Percentiles rank a stretch among this genome's conserved stretches.
Conservation (phyloP, 2,888 invertebrate genomes). For the Caenorhabditis afra region DNA sequence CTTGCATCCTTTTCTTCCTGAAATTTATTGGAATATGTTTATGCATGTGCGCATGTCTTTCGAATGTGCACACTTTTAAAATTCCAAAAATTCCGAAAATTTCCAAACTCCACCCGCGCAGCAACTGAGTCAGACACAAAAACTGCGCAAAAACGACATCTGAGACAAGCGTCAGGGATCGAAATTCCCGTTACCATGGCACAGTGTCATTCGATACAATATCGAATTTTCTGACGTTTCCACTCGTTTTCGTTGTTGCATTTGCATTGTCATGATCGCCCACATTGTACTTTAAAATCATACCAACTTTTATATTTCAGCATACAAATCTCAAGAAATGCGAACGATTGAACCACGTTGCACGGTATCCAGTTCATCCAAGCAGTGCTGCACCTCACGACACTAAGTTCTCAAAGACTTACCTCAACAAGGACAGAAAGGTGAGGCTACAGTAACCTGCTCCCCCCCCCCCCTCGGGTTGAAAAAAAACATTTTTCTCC, state of each 20-base stretch:
- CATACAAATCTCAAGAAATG: constrained; percentile 80
- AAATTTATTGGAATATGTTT: constrained; percentile 29
- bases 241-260: constrained; percentile 8
- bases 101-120: constrained; percentile 13
- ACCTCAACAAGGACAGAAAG: constrained; percentile 81
- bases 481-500: constrained; percentile 17
- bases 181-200: constrained; percentile 34
- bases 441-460: constrained; percentile 60
- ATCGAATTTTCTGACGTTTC: constrained; percentile 52
- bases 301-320: constrained; percentile 65
- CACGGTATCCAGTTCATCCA: constrained; percentile 79
- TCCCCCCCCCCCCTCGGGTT: constrained; percentile 1
- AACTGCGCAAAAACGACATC: constrained; percentile 26
- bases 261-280: neutral
- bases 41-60: constrained; percentile 40
- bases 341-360: constrained; percentile 80
- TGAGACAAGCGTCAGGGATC: constrained; percentile 1
- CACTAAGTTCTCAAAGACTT: constrained; percentile 79
- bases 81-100: neutral
- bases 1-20: constrained; percentile 15
- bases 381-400: constrained; percentile 77
- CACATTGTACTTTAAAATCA: neutral
- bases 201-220: constrained; percentile 30
- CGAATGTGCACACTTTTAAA: constrained; percentile 17
- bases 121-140: constrained; percentile 33